Evolutionary conservation across 30 jellyfish, hydroid and myxozoan genomes (phyloP).

Genomic region (Morbakka virulenta): DNA sequence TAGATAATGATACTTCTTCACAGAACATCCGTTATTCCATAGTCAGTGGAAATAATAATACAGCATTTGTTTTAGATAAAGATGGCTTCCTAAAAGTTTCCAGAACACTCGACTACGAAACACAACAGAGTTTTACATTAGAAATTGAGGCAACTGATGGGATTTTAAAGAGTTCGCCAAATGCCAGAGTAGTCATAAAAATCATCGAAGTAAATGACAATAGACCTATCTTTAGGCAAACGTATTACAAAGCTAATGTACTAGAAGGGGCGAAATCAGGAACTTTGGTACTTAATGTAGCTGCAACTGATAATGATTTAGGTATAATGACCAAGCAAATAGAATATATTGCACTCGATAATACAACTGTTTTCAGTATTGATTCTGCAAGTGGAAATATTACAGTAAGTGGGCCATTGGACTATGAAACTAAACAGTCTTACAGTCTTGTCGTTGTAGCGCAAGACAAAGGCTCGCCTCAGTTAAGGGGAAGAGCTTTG

Average conservation of each 20-base stretch:
- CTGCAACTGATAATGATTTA: constrained; percentile 36
- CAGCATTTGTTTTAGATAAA: not conserved
- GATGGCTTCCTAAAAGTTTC: constrained; percentile 13
- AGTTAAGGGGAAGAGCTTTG: constrained; percentile 22
- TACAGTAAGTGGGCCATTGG: not conserved
- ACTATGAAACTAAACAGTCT: constrained; percentile 22
- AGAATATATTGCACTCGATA: constrained; percentile 31
- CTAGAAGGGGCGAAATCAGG: constrained; percentile 27
- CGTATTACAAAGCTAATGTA: constrained; percentile 6
- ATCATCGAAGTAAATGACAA: constrained; percentile 54
- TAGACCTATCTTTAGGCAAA: constrained; percentile 11
- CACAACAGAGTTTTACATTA: not conserved
- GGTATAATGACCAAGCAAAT: not conserved
- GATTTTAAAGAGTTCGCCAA: not conserved
- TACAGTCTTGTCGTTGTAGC: constrained; percentile 44
- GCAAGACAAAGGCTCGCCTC: constrained; percentile 33
- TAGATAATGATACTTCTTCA: not conserved
- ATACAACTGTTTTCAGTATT: constrained; percentile 49
- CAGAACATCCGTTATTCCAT: not conserved
- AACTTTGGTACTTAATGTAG: not conserved
- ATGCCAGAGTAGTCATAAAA: constrained; percentile 25
- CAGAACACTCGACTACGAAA: constrained; percentile 25
- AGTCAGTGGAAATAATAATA: not conserved
- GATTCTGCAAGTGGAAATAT: constrained; percentile 28
- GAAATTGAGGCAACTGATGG: constrained; percentile 35